Evolutionary conservation across 2,888 invertebrate species (phyloP), one percentile per base, ranked within the genome.

Genomic region (Villa cingulata): DNA sequence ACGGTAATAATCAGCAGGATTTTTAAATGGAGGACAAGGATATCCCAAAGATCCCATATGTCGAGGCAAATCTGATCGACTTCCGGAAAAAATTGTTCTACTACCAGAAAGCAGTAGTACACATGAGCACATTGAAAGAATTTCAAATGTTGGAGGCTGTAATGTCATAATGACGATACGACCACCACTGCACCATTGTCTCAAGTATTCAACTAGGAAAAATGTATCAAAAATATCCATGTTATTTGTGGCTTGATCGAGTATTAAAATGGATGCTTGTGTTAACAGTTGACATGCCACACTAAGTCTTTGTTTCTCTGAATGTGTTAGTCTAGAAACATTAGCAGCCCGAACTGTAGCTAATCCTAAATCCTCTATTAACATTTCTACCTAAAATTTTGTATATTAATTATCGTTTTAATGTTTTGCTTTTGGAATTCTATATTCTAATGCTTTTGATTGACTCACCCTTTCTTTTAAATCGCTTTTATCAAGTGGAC

Each of bases 1-100:
- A 89, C 88, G 74, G 65, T 95, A 95, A 66, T 95, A 95, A 72
- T 95, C 95, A 1, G 92, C 91, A 43, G 94, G 94, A 64, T 95
- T 95, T 70, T 95, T 95, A 67, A 87, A 94, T 1, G 91, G 86
- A 15, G 95, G 95, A 67, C 94, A 95, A 3, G 94, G 92, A 71
- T 91, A 95, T 61, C 94, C 92, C 54, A 78, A 72, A 44, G 82
- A 80, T 46, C 85, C 86, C 72, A 95, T 95, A 72, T 95, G 95
- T 61, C 88, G 83, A 64, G 92, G 78, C 83, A 95, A 84, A 65
- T 91, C 88, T 58, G 86, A 75, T 59, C 92, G 76, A 58, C 83
- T 80, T 36, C 94, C 95, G 59, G 87, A 89, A 66, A 86, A 95
- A 78, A 94, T 87, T 14, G 91, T 82, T 56, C 91, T 75, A 36